These are phyloP conservation scores for Rhabdomys dilectus DNA, from an alignment of 2,113 vertebrate genomes.

Conservation along the genomic window DNA sequence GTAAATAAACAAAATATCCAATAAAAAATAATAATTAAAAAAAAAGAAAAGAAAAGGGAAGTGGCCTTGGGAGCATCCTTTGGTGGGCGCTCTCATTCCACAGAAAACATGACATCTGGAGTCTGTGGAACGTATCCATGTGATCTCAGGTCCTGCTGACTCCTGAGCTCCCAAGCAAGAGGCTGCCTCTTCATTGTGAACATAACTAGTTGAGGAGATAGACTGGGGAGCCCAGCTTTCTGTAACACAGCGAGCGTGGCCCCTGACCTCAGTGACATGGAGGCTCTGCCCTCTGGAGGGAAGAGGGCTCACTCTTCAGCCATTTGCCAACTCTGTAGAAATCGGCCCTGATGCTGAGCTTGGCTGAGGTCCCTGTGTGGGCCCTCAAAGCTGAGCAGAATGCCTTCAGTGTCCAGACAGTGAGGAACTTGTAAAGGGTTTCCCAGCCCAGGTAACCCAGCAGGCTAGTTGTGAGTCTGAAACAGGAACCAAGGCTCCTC, in stretches of 20 bases:
- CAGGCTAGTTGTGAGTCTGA: background rate
- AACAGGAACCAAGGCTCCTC: background rate
- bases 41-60: too few relatives aligned
- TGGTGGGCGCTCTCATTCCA: background rate
- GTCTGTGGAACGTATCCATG: background rate
- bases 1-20: too few relatives aligned
- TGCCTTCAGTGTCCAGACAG: background rate
- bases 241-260: background rate
- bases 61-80: background rate
- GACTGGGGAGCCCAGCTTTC: background rate
- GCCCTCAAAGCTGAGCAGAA: background rate
- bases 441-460: background rate
- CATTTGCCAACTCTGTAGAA: background rate
- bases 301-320: background rate
- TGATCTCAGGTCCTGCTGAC: background rate
- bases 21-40: too few relatives aligned
- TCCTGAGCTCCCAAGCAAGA: background rate
- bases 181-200: background rate
- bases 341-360: background rate
- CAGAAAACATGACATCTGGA: background rate
- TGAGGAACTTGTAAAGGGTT: fast-evolving
- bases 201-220: background rate
- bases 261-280: background rate
- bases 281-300: background rate
- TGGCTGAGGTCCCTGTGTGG: background rate